Evolutionary conservation across 2,797 vertebrate genomes (phyloP).

Genomic region (Helarctos malayanus): DNA sequence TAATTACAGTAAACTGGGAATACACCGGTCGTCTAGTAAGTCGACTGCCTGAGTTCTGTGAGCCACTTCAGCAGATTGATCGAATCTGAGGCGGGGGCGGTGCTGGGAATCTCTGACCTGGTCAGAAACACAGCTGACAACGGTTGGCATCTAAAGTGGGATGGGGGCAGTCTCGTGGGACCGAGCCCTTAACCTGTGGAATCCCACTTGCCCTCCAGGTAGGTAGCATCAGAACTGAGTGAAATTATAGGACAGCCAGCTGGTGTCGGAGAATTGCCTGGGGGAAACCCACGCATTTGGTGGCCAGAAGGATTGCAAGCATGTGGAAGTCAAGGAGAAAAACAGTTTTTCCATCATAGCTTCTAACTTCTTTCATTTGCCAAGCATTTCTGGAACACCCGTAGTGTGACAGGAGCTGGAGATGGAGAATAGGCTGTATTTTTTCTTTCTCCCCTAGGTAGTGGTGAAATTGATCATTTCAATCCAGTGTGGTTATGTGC

Average conservation of each 20-base stretch:
- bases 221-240: background rate
- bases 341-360: background rate
- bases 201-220: background rate
- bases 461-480: background rate
- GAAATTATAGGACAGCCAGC: background rate
- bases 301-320: background rate
- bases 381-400: background rate
- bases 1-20: background rate
- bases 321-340: background rate
- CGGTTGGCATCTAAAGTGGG: background rate
- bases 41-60: background rate
- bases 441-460: background rate
- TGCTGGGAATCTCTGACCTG: background rate
- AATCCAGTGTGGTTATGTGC: background rate
- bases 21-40: background rate
- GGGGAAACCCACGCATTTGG: background rate
- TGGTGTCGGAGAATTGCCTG: background rate
- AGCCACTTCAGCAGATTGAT: background rate
- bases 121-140: background rate
- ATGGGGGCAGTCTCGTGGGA: background rate
- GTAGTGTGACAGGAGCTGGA: background rate
- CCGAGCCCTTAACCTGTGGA: background rate
- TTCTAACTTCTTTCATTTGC: background rate
- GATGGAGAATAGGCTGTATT: background rate
- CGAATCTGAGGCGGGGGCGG: background rate